phyloP scores from a whole-genome alignment of 2,888 invertebrate species.

The Hipparchia sbordonii region DNA sequence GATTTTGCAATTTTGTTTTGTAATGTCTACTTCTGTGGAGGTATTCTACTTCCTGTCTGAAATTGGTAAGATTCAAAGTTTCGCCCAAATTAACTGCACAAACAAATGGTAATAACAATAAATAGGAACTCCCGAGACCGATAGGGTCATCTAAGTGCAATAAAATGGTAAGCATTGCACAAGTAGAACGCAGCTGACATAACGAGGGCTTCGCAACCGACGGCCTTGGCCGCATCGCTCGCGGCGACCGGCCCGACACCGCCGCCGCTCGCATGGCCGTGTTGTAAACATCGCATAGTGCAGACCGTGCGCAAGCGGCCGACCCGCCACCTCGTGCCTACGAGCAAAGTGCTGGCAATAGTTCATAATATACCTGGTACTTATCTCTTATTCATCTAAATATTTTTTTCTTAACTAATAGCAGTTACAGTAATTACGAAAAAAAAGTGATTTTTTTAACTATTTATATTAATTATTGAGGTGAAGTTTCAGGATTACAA shows the following conservation, averaged over 20 bases:
- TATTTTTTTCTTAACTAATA: not conserved
- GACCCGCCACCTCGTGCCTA: conserved; percentile 1
- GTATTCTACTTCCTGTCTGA: too few relatives aligned
- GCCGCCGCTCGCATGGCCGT: conserved; percentile 32
- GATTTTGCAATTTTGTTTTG: too few relatives aligned
- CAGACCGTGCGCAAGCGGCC: conserved; percentile 48
- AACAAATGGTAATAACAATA: conserved; percentile 15
- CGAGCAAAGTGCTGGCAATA: conserved; percentile 48
- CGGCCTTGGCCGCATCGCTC: conserved; percentile 74
- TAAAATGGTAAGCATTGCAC: conserved; percentile 73
- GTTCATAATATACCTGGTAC: not conserved
- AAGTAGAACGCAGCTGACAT: conserved; percentile 81
- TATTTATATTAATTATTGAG: not conserved
- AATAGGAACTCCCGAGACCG: conserved; percentile 38
- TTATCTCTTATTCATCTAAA: not conserved
- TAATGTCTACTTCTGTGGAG: too few relatives aligned
- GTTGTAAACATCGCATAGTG: conserved; percentile 47
- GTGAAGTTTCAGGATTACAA: conserved; percentile 13
- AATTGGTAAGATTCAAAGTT: too few relatives aligned
- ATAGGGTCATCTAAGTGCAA: conserved; percentile 73
- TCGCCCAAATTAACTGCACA: conserved; percentile 20
- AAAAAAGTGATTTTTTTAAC: not conserved
- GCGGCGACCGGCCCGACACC: conserved; percentile 30
- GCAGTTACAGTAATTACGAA: not conserved
- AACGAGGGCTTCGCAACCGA: conserved; percentile 74